These are phyloP conservation scores for Hanleya hanleyi DNA, from an alignment of 2,888 invertebrate genomes.

Conservation along the genomic window DNA sequence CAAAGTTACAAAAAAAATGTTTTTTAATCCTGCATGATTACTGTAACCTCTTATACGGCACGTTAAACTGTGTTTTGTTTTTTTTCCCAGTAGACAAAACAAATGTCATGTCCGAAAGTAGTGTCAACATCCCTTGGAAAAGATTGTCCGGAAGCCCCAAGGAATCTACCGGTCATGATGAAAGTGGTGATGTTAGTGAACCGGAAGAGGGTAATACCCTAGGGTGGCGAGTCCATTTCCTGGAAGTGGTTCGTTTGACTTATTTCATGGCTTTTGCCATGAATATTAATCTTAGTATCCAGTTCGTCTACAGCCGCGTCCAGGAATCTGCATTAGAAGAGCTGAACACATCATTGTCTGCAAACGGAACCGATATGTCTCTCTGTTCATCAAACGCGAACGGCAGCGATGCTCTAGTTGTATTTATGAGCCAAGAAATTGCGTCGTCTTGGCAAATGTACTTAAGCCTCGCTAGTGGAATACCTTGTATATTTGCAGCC, in stretches of 20 bases:
- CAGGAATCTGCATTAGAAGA: background rate
- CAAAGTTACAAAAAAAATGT: no score
- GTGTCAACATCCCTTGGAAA: no score
- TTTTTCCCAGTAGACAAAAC: no score
- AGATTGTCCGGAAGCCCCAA: no score
- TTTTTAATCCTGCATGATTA: no score
- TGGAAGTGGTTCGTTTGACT: background rate
- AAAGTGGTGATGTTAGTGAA: no score
- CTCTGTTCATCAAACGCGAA: background rate
- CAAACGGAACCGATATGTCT: background rate
- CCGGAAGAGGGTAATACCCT: no score
- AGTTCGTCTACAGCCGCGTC: background rate
- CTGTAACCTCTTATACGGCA: no score
- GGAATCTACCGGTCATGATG: no score
- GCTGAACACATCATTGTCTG: background rate
- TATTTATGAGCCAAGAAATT: slow-evolving; percentile 26
- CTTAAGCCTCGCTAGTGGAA: slow-evolving; percentile 26
- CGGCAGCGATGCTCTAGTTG: background rate
- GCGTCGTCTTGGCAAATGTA: slow-evolving; percentile 37
- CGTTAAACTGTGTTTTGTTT: no score
- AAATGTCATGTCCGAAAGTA: no score
- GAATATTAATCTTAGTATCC: background rate
- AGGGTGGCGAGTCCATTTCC: background rate
- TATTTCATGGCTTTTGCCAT: background rate
- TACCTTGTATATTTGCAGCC: slow-evolving; percentile 31